Base-by-base conservation (phyloP, 1,140 invertebrate species). In the Bombus sylvicola region DNA sequence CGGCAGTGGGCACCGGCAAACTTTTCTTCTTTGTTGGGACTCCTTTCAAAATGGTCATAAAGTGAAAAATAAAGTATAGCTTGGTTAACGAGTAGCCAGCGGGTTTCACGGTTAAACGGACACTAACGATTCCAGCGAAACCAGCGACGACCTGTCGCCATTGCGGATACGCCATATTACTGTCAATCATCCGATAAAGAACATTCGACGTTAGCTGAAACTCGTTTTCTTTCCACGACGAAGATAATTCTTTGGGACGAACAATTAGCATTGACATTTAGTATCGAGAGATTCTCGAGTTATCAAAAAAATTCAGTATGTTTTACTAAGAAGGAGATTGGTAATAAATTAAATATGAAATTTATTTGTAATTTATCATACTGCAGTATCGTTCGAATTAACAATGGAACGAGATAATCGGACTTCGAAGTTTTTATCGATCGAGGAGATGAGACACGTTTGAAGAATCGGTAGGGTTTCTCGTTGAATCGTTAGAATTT, bases 161-260 rank as follows among this genome's bases (percentile, higher is more conserved):
- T 43, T 28, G 66, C 75, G 66, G 66, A 79, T 47, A 71, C 82
- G 25, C 18, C 43, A 22, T 71, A 84, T 84, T 84, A 84, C 82
- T 71, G 82, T 84, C 82, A 84, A 62, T 79, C 82, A 84, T 62
- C 10, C 18, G 22, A 39, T 47, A 59, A 37, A 71, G 77, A 37
- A 39, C 47, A 39, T 69, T 71, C 28, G 43, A 78, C 75, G 18
- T 18, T 71, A 28, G 4, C 25, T 43, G 22, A 69, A 53, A 76
- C 28, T 75, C 72, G 53, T 83, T 83, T 53, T 0, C 34, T 37
- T 31, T n/a, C 22, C 18, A 53, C 43, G 1, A 8, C 69, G 37
- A 34, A 28, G 34, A 76, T 76, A 76, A 76, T 39, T 71, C 43
- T 25, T 3, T 4, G 12, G n/a, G 13, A n/a, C n/a, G 53, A 31